Base-by-base conservation (phyloP, 1,140 invertebrate species). In the Sinella curviseta region DNA sequence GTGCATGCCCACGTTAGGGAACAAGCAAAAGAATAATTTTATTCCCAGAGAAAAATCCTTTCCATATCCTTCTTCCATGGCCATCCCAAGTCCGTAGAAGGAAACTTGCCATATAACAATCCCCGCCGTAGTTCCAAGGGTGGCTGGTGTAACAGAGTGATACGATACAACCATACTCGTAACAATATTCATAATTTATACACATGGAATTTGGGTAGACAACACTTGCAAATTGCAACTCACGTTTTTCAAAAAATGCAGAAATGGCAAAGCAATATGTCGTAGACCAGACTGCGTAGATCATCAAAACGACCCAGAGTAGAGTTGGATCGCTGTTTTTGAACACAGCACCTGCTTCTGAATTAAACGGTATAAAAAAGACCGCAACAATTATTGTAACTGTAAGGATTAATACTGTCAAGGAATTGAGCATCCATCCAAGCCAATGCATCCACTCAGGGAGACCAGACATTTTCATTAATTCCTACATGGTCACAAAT, bases 361-460 rank as follows among this genome's bases (percentile, higher is more conserved):
- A 1, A 35, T 74, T 78, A 33, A 83, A 83, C 0, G 74, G 33
- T 34, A 31, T 67, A 35, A 83, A 82, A 17, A 83, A 73, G 1
- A 82, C 16, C n/a, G 81, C 34, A 0, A 82, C 57, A 0, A 83
- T 78, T 20, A 83, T 80, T 0, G 81, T 79, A n/a, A 83, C 77
- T n/a, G 57, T 77, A 33, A 83, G 74, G 12, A 26, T 31, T 20
- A 82, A 36, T 20, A 81, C 57, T 1, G 82, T 20, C 60, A 82
- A 33, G 0, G 81, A 82, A 75, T 83, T 82, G 8, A 82, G 8
- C 81, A 83, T 82, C 83, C 83, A 83, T 26, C 83, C 83, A 31
- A 83, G 20, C 81, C 77, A 81, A 57, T 83, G 81, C 75, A 82
- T 74, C 74, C 77, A 81, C 16, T 79, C 34, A 12, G 70, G 70